Evolutionary conservation across 1,140 invertebrate genomes (phyloP).

Genomic region (Protaetia brevitarsis): DNA sequence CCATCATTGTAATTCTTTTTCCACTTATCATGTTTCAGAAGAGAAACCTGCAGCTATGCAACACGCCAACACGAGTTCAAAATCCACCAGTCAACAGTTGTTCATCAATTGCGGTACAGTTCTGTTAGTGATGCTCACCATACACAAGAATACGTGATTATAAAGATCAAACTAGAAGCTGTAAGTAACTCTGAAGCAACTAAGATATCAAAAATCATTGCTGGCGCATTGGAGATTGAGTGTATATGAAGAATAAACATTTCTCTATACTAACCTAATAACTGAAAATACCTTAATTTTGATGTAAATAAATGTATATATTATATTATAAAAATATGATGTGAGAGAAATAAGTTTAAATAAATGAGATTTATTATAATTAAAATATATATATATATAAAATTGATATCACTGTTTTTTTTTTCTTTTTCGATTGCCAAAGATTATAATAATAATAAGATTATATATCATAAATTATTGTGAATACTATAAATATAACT

Average conservation of each 20-base stretch:
- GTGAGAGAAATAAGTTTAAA: no score
- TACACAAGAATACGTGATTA: constrained; percentile 4
- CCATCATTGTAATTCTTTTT: not conserved
- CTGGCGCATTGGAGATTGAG: not conserved
- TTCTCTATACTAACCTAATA: not conserved
- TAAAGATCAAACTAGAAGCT: not conserved
- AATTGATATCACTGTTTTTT: not conserved
- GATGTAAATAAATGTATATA: constrained; percentile 9
- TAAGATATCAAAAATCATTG: not conserved
- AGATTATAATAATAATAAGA: not conserved
- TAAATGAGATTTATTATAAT: no score
- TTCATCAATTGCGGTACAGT: constrained; percentile 5
- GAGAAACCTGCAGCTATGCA: constrained; percentile 66
- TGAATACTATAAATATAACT: not conserved
- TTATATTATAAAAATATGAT: not conserved
- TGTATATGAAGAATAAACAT: not conserved
- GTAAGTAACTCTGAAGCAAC: not conserved
- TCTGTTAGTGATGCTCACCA: not conserved
- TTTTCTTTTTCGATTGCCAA: constrained; percentile 6
- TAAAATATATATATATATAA: not conserved
- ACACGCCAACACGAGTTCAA: constrained; percentile 54
- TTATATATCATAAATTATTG: no score
- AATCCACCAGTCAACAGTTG: not conserved
- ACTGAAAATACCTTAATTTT: not conserved
- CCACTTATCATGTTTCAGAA: constrained; percentile 49